Conservation (phyloP, 2,797 vertebrate species). For the Aeoliscus strigatus region DNA sequence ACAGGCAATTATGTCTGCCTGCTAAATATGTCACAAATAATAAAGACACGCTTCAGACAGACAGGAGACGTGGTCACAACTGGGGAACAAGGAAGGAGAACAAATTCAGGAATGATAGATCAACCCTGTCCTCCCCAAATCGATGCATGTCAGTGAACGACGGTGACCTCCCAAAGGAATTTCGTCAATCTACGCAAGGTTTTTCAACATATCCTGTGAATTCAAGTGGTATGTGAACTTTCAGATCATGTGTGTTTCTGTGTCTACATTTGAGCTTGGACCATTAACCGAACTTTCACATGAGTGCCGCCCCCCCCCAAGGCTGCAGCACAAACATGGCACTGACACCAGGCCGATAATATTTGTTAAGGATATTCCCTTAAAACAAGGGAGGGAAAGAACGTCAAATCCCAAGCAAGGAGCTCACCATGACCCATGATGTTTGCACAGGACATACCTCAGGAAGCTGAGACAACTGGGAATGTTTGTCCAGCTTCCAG, state of each 20-base stretch:
- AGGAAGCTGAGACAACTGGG: slow-evolving; percentile 82
- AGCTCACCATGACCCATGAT: slow-evolving; percentile 71
- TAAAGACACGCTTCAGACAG: slow-evolving; percentile 66
- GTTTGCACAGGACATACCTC: slow-evolving; percentile 83
- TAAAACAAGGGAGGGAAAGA: slow-evolving; percentile 65
- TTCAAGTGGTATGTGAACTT: too few relatives aligned
- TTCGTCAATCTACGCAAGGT: slow-evolving; percentile 4
- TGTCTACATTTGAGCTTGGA: slow-evolving; percentile 9
- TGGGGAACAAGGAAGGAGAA: slow-evolving; percentile 27
- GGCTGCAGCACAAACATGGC: slow-evolving; percentile 42
- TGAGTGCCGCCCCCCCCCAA: slow-evolving; percentile 28
- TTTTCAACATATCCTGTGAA: slow-evolving; percentile 10
- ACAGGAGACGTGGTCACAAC: slow-evolving; percentile 44
- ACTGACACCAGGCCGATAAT: slow-evolving; percentile 60
- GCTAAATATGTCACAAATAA: slow-evolving; percentile 72
- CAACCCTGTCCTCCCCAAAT: slow-evolving; percentile 21
- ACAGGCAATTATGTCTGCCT: slow-evolving; percentile 68
- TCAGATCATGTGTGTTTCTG: slow-evolving; percentile 3
- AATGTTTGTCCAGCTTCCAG: slow-evolving; percentile 77
- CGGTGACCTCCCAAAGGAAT: slow-evolving; percentile 4
- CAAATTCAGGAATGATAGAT: slow-evolving; percentile 40
- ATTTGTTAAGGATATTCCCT: slow-evolving; percentile 67
- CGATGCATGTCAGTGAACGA: slow-evolving; percentile 26
- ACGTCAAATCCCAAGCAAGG: slow-evolving; percentile 60
- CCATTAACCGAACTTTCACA: slow-evolving; percentile 35